A percentile compares a stretch with the other conserved stretches of the same genome.
Conservation (phyloP, 2,888 invertebrate species). For the Polyploca ridens region DNA sequence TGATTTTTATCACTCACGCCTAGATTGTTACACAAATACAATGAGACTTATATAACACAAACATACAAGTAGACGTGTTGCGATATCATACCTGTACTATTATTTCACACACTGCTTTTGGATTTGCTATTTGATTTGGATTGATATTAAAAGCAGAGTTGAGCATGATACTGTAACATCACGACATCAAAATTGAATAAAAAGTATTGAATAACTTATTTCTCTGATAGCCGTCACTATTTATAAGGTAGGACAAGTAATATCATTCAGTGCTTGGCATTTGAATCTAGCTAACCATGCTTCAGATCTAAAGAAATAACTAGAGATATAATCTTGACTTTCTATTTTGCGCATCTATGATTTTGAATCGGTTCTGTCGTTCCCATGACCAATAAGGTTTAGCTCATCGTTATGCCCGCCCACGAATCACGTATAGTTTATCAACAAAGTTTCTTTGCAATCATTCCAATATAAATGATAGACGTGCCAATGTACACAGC, state of each 20-base stretch:
- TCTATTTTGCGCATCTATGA: constrained; percentile 18
- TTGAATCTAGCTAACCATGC: not conserved
- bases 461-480: not conserved
- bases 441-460: constrained; percentile 28
- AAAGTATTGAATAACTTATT: no score
- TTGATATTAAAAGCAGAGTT: no score
- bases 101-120: constrained; percentile 32
- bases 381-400: constrained; percentile 59
- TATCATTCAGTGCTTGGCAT: not conserved
- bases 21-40: constrained; percentile 45
- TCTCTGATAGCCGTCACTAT: no score
- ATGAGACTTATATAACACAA: constrained; percentile 49
- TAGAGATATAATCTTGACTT: not conserved
- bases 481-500: not conserved
- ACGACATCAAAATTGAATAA: no score
- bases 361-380: constrained; percentile 36
- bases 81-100: constrained; percentile 22
- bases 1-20: constrained; percentile 55
- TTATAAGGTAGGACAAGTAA: no score
- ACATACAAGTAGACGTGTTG: constrained; percentile 30
- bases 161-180: no score
- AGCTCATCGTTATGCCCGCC: constrained; percentile 38
- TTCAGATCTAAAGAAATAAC: not conserved
- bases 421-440: constrained; percentile 44
- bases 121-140: no score